Evolutionary conservation across 2,797 vertebrate genomes (phyloP), one percentile per base, ranked within the genome.

Genomic region (Limosa lapponica): DNA sequence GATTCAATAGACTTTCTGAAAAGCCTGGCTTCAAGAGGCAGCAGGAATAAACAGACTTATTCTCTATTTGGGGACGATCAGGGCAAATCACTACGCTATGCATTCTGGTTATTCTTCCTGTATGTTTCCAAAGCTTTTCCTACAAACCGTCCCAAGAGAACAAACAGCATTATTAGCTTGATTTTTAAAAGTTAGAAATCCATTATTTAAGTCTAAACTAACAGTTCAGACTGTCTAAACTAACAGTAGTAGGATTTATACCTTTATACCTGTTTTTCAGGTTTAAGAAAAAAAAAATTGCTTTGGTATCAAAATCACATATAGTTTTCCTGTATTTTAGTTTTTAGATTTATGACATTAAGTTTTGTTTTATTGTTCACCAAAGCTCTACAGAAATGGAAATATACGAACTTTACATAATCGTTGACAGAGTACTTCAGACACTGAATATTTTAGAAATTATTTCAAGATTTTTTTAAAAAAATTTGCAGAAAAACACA

Each of bases 61-160:
- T 90, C 59, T 74, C 39, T 28, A 17, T 57, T 87, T 46, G 78
- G 34, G 20, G 52, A 92, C 27, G 87, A 65, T 34, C 64, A 55
- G 41, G n/a, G 37, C 39, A 97, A 95, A 82, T 89, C 87, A 94
- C 34, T 89, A 88, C 43, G 39, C 17, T 11, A 48, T 54, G 49
- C 46, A 83, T 93, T 91, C 27, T 90, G 27, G 41, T 83, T 95
- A 89, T 84, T 94, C 89, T 95, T 93, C 94, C 72, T 72, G 13
- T 49, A 71, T 79, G 75, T 95, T 95, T 90, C 87, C 71, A 81
- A 83, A 93, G 39, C 27, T 85, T 80, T 94, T 94, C 59, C 65
- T 82, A 94, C 54, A 93, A 79, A 67, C 55, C 84, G 66, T 92
- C 71, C 30, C 30, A 37, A 65, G 23, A 77, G 12, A 85, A 44